Conservation (phyloP, 2,888 invertebrate species). For the Tetrapedia diversipes region DNA sequence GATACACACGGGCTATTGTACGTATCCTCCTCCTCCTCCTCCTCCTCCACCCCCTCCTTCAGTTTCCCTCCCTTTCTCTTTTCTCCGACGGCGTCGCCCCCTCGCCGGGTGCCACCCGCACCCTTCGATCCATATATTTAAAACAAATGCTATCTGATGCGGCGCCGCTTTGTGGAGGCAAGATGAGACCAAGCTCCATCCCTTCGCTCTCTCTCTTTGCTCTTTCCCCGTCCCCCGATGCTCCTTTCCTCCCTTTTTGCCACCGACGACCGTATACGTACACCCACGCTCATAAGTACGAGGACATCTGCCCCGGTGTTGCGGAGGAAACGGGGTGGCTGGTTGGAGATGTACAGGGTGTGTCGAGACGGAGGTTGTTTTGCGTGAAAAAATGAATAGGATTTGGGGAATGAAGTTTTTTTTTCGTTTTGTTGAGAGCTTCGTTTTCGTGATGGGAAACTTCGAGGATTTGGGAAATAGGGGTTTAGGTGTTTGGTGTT, state of each 20-base stretch:
- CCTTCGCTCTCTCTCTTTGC: constrained; percentile 67
- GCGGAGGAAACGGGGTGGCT: too few relatives aligned
- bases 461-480: too few relatives aligned
- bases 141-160: constrained; percentile 83
- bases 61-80: constrained; percentile 57
- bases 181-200: constrained; percentile 77
- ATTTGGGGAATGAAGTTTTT: too few relatives aligned
- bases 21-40: constrained; percentile 69
- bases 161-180: constrained; percentile 79
- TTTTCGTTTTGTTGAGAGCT: too few relatives aligned
- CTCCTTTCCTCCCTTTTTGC: constrained; percentile 36
- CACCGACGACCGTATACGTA: not conserved
- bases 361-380: too few relatives aligned
- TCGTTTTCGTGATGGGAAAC: too few relatives aligned
- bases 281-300: constrained; percentile 1
- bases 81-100: constrained; percentile 54
- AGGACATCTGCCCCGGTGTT: too few relatives aligned
- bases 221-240: constrained; percentile 44
- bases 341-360: too few relatives aligned
- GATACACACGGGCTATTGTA: constrained; percentile 74
- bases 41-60: not conserved
- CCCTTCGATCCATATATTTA: constrained; percentile 82
- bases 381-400: too few relatives aligned
- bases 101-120: constrained; percentile 54
- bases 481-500: too few relatives aligned